Base-by-base conservation (phyloP, 2,113 vertebrate species). In the Semicossyphus pulcher region DNA sequence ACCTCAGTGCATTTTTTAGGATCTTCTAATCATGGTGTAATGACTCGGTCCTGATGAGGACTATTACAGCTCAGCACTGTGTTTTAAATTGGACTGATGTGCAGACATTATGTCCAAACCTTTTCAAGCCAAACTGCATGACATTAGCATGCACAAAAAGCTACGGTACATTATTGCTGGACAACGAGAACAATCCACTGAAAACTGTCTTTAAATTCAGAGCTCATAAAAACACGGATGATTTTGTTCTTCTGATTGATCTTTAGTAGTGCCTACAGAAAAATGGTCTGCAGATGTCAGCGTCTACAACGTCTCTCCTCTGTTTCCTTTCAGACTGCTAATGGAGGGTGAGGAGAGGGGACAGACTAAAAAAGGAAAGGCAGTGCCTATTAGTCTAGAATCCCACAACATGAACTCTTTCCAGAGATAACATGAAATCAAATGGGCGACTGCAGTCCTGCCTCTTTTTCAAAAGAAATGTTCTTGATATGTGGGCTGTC, bases 401-500 rank as follows among this genome's bases (percentile, higher is more conserved):
- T 14, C 11, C 23, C 10, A 12, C 45, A 74, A 25, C 20, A 31
- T 58, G 6, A 51, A 67, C 41, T 76, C 36, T 77, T 47, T 60
- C n/a, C 65, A 51, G 34, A 52, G 61, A 65, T 57, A 54, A 72
- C 34, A 65, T 61, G 20, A 34, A 75, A 77, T 41, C 5, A 23
- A 71, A 76, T 5, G 34, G 59, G 39, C 61, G 41, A 39, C 58
- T 36, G 61, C 41, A 21, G 21, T 2, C 25, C 54, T 45, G 37
- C 53, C 26, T 76, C 16, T n/a, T 18, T 58, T 59, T 41, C 67
- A 57, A 59, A 72, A 16, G n/a, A 74, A 73, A 74, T 48, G 25
- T 48, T 76, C 70, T 64, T n/a, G 12, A 67, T 56, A 59, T 74
- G 64, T 25, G 9, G 25, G 61, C 60, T 64, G 56, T 73, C 14